Evolutionary conservation across 2,113 vertebrate genomes (phyloP).

Genomic region (Buteo buteo): DNA sequence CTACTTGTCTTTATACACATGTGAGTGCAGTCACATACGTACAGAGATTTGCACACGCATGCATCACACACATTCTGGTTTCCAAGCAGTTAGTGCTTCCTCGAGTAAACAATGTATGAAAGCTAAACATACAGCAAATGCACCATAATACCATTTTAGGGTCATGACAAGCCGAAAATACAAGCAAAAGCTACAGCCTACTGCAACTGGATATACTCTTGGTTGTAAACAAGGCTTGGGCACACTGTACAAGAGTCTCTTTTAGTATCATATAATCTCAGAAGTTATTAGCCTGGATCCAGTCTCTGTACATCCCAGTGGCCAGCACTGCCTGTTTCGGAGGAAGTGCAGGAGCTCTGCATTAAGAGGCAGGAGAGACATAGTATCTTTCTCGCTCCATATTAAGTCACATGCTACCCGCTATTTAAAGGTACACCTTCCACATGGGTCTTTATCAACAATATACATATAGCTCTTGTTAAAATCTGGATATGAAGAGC

Average conservation of each 20-base stretch:
- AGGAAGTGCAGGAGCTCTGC: not conserved
- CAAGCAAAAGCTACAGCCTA: not conserved
- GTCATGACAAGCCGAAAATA: not conserved
- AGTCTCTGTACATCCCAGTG: not conserved
- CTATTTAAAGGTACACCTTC: not conserved
- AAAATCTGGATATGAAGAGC: not conserved
- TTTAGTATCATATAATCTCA: not conserved
- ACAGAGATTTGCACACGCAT: not conserved
- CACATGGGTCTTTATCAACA: not conserved
- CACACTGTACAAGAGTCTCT: not conserved
- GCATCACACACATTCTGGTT: accelerated
- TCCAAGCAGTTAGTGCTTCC: not conserved
- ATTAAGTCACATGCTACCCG: not conserved
- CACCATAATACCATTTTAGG: not conserved
- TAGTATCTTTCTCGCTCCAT: not conserved
- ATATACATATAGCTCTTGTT: not conserved
- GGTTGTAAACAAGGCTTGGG: not conserved
- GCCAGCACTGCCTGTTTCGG: not conserved
- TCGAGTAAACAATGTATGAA: not conserved
- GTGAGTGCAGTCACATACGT: not conserved
- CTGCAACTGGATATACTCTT: not conserved
- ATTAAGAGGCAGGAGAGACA: not conserved
- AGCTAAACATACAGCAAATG: not conserved
- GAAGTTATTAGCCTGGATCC: not conserved
- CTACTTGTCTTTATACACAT: accelerated